These are phyloP conservation scores for Corythornis madagascariensis DNA, from an alignment of 2,113 vertebrate species.

Conservation along the genomic window DNA sequence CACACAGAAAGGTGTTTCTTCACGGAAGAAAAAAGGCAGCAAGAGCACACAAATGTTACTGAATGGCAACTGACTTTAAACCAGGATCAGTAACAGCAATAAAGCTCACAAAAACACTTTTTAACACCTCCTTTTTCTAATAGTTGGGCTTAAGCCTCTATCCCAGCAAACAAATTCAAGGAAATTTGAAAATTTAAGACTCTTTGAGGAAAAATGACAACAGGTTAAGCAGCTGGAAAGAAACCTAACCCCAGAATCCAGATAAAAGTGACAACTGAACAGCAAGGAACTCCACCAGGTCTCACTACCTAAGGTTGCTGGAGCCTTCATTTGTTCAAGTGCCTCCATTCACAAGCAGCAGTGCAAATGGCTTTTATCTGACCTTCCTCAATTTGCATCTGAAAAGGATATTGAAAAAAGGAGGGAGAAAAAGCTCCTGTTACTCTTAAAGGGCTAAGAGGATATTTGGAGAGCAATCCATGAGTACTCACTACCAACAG, in stretches of 20 bases:
- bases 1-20: background rate
- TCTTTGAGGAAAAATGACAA: background rate
- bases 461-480: background rate
- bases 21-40: background rate
- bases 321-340: background rate
- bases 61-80: background rate
- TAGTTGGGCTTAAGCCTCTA: background rate
- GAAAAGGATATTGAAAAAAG: background rate
- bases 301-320: background rate
- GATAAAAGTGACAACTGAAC: background rate
- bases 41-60: background rate
- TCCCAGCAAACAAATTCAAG: background rate
- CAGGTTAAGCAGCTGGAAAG: background rate
- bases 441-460: background rate
- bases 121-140: background rate
- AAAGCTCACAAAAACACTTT: background rate
- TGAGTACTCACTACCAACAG: background rate
- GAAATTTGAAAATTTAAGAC: background rate
- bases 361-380: background rate
- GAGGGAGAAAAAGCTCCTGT: background rate
- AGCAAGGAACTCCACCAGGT: background rate
- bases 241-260: background rate
- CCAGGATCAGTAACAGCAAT: background rate
- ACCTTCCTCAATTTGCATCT: background rate
- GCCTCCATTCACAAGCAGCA: background rate